Base-by-base conservation (phyloP, 2,888 invertebrate species). In the Leptothorax acervorum region DNA sequence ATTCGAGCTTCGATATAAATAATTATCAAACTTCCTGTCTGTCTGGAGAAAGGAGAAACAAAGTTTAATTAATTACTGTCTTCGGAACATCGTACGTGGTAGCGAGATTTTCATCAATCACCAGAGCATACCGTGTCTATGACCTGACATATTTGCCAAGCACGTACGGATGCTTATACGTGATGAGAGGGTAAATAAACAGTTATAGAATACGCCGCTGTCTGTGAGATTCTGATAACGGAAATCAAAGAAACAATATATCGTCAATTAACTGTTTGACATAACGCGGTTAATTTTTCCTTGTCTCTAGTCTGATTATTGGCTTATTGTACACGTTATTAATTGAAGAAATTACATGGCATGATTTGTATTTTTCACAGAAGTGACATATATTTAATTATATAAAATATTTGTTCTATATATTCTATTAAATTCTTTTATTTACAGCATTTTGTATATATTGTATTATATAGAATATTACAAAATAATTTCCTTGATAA, bases 291-390 rank as follows among this genome's bases (percentile, higher is more conserved):
- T 48, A 28, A 53, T 48, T 74, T 63, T 65, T 60, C 8, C 57
- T 87, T 83, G 73, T 83, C 78, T 66, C 71, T 57, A 60, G 70
- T 66, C 71, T 57, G 55, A 74, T 82, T 79, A 55, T 65, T 65
- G 42, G 8, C 15, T 68, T 55, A 11, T 62, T 23, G 0, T 57
- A 31, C 15, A 12, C n/a, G 2, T 2, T 57, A 6, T 23, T 76
- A 42, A 35, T 62, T 51, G 12, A 65, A 35, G 11, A 39, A 65
- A 39, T 45, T 2, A 35, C 28, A 35, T 3, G 31, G 11, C 18
- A 15, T 6, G 15, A 62, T 12, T n/a, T 12, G 35, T 12, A 9
- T 31, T 60, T 35, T 2, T 60, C 12, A 12, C 42, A 62, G 4
- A 51, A 62, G 1, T 39, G 15, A 45, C 12, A 45, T n/a, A 45